These are phyloP conservation scores for Ypsolopha sequella DNA, from an alignment of 2,888 invertebrate species.

Conservation along the genomic window DNA sequence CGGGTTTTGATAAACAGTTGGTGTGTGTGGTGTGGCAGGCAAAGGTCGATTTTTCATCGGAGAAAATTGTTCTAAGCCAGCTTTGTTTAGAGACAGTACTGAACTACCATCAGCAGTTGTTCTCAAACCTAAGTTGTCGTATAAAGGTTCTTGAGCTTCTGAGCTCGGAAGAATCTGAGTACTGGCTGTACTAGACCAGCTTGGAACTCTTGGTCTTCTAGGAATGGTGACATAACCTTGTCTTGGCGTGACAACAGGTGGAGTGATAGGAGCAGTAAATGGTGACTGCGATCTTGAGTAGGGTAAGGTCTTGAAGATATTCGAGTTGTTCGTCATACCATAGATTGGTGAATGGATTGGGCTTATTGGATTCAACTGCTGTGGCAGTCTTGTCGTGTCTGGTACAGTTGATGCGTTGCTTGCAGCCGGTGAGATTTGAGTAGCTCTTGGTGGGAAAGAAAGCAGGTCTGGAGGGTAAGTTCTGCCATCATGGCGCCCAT, in stretches of 20 bases:
- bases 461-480: conserved; percentile 86
- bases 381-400: conserved; percentile 75
- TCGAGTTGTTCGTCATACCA: conserved; percentile 71
- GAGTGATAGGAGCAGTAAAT: conserved; percentile 73
- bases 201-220: conserved; percentile 83
- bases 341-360: conserved; percentile 77
- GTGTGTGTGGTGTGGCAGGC: conserved; percentile 76
- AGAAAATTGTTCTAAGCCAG: conserved; percentile 66
- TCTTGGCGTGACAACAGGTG: conserved; percentile 77
- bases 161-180: conserved; percentile 60
- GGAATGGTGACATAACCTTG: conserved; percentile 92
- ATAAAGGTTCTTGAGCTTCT: conserved; percentile 80
- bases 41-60: conserved; percentile 75
- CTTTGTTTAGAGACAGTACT: conserved; percentile 81
- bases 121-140: conserved; percentile 87
- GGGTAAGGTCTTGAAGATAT: conserved; percentile 83
- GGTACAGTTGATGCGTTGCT: conserved; percentile 86
- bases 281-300: conserved; percentile 85
- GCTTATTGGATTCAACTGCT: conserved; percentile 72
- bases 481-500: conserved; percentile 68
- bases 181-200: conserved; percentile 80
- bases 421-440: conserved; percentile 82
- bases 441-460: conserved; percentile 79
- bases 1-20: conserved; percentile 47
- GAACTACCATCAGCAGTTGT: conserved; percentile 92